Conservation (phyloP, 2,888 invertebrate species). For the Eupithecia abbreviata region DNA sequence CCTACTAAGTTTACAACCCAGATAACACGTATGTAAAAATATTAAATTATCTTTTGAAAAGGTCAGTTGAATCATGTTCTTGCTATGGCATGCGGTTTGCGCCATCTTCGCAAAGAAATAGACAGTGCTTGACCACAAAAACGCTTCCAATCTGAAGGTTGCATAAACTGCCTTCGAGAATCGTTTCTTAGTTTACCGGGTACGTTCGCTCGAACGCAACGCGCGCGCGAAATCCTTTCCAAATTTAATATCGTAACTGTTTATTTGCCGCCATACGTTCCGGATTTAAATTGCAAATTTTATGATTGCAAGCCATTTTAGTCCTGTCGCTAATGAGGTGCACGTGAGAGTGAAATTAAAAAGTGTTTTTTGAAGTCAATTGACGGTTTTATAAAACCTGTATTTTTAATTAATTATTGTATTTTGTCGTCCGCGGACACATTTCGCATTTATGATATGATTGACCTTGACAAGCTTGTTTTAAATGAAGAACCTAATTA, state of each 20-base stretch:
- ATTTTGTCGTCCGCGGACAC: slow-evolving; percentile 9
- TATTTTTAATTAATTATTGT: slow-evolving; percentile 20
- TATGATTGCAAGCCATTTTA: slow-evolving; percentile 18
- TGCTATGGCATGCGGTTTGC: slow-evolving; percentile 58
- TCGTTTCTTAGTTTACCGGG: slow-evolving; percentile 72
- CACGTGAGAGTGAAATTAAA: slow-evolving; percentile 36
- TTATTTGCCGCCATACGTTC: slow-evolving; percentile 9
- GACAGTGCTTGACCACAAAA: slow-evolving; percentile 76
- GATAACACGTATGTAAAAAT: slow-evolving; percentile 48
- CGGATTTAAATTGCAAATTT: slow-evolving; percentile 7
- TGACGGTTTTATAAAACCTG: slow-evolving; percentile 14
- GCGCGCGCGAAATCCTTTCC: slow-evolving; percentile 57
- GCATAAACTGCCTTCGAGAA: slow-evolving; percentile 74
- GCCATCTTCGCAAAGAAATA: slow-evolving; percentile 67
- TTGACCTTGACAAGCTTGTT: slow-evolving; percentile 32
- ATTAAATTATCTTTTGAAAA: slow-evolving; percentile 50
- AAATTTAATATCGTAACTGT: slow-evolving; percentile 46
- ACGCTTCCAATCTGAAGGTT: slow-evolving; percentile 80
- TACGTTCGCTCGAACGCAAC: slow-evolving; percentile 56
- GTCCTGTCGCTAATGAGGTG: slow-evolving; percentile 37
- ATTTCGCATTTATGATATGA: slow-evolving; percentile 25
- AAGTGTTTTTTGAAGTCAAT: slow-evolving; percentile 26
- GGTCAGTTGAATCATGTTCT: slow-evolving; percentile 59
- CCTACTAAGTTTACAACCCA: background rate
- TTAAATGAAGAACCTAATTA: slow-evolving; percentile 21